Evolutionary conservation across 2,113 vertebrate genomes (phyloP), one percentile per base, ranked within the genome.

Genomic region (Oryzias woworae): DNA sequence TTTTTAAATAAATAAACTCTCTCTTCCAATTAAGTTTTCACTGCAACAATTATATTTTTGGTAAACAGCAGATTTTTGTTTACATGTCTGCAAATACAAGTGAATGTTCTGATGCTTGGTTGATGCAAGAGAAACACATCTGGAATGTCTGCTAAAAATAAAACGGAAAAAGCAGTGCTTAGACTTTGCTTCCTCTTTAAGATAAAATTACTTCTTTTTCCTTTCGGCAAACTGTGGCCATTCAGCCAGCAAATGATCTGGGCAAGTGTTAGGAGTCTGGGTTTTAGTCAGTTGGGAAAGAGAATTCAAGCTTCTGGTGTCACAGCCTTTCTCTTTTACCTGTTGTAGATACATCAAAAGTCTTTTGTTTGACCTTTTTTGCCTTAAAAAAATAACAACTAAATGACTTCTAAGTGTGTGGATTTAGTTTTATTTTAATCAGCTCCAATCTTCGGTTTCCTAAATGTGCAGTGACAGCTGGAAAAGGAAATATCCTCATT

Each of bases 191-290:
- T 53, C 31, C 24, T 31, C 16, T 31, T 31, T 23, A 36, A 36
- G 47, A 8, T 45, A 66, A 73, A 78, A 63, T 56, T 77, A 73
- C 75, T 62, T 58, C 63, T 80, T 77, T 79, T 84, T 77, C 75
- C 78, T 66, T 82, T 76, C 83, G 79, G 69, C 73, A 83, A 84
- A 77, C 75, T 72, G 74, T 79, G 75, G 82, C 74, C 75, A 86
- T 82, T 78, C 80, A 88, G 78, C 81, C 82, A 85, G 75, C 84
- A 80, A 86, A 81, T 88, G 84, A 80, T 84, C 75, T 83, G 77
- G 69, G 55, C 78, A 80, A 90, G 68, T 81, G 73, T 86, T 79
- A 73, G 84, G 76, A 80, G 72, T 84, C 81, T 77, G 77, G 66
- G 69, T 83, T 79, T 81, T 77, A 85, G 64, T 80, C 80, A 83